phyloP scores from a whole-genome alignment of 2,113 vertebrate species.

The Ptyas mucosa region DNA sequence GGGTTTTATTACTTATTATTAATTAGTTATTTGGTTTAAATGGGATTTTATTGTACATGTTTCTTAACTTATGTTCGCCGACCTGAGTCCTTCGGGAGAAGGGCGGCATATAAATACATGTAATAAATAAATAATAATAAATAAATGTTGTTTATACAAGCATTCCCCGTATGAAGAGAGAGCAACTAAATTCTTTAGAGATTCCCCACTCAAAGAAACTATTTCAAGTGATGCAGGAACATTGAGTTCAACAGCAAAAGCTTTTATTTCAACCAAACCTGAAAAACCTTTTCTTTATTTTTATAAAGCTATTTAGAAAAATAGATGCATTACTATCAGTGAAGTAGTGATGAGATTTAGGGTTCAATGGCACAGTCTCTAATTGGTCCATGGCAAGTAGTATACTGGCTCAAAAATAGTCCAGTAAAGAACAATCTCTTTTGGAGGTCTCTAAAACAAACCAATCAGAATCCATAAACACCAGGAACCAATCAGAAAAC shows the following conservation, averaged over 20 bases:
- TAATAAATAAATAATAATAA: no score
- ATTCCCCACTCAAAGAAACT: background rate
- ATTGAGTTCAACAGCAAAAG: background rate
- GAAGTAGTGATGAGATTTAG: background rate
- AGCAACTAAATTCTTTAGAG: background rate
- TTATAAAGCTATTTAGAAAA: background rate
- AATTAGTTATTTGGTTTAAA: no score
- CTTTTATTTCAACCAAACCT: background rate
- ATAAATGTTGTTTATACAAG: background rate
- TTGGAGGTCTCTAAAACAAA: background rate
- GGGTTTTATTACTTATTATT: no score
- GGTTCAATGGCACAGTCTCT: background rate
- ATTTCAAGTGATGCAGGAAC: background rate
- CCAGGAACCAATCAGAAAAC: background rate
- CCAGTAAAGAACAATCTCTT: background rate
- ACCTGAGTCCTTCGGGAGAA: no score
- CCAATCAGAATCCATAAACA: background rate
- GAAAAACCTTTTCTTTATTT: background rate
- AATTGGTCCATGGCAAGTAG: background rate
- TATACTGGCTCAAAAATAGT: background rate
- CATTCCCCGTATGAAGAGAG: background rate
- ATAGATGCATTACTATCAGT: background rate
- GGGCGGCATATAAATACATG: no score
- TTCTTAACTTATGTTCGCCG: no score
- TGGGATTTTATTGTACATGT: no score